A percentile compares a stretch with the other conserved stretches of the same genome.
phyloP scores from a whole-genome alignment of 2,113 vertebrate species.

The Nettapus auritus region DNA sequence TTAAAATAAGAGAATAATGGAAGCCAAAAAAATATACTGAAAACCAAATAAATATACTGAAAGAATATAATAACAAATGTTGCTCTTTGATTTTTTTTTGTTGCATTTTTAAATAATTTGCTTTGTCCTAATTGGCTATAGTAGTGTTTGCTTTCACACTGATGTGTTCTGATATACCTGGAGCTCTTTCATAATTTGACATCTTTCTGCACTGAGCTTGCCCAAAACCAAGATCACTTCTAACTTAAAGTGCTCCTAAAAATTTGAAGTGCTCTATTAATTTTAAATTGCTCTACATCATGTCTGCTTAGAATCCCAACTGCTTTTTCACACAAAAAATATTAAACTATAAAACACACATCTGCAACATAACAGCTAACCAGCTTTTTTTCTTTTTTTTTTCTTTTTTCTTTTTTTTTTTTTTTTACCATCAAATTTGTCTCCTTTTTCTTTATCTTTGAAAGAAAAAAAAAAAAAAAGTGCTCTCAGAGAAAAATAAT shows the following conservation, averaged over 20 bases:
- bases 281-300: conserved; percentile 67
- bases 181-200: conserved; percentile 19
- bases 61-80: neutral
- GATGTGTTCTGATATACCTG: neutral
- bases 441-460: neutral
- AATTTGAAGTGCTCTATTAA: conserved; percentile 57
- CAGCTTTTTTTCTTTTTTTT: neutral
- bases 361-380: conserved; percentile 24
- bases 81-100: neutral
- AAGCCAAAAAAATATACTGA: neutral
- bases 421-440: conserved; percentile 28
- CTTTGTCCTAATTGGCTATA: neutral
- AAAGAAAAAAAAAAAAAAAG: neutral
- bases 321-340: neutral
- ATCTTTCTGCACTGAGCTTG: neutral
- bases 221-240: conserved; percentile 47
- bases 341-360: conserved; percentile 53
- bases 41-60: neutral
- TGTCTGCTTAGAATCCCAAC: conserved; percentile 48
- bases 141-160: neutral
- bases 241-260: conserved; percentile 61
- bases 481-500: neutral
- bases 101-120: neutral
- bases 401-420: neutral
- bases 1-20: neutral